These are phyloP conservation scores for Podarcis raffonei DNA, from an alignment of 2,113 vertebrate genomes.

Conservation along the genomic window DNA sequence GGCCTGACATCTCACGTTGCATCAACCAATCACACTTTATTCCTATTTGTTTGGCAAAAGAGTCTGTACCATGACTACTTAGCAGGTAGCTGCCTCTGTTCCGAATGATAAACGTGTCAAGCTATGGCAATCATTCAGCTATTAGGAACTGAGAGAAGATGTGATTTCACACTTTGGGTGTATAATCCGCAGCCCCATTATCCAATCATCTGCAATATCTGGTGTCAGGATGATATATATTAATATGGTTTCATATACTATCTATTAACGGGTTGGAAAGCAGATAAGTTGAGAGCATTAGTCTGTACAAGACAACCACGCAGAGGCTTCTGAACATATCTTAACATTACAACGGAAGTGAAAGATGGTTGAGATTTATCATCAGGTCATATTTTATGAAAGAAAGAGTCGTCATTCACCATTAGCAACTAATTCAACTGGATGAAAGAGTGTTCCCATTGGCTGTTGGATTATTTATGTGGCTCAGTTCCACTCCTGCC, in stretches of 20 bases:
- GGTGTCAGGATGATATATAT: not conserved
- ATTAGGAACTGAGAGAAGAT: not conserved
- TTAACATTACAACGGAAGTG: not conserved
- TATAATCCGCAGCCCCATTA: not conserved
- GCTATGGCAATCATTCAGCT: not conserved
- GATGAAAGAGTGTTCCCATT: no score
- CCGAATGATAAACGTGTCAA: not conserved
- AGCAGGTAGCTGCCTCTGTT: fast-evolving
- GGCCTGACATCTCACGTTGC: not conserved
- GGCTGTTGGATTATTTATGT: not conserved
- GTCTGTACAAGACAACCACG: not conserved
- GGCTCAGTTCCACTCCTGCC: not conserved
- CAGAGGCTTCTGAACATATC: not conserved
- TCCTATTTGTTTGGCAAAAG: not conserved
- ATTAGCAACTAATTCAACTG: not conserved
- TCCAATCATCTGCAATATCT: fast-evolving
- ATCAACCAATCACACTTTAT: not conserved
- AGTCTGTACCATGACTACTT: fast-evolving
- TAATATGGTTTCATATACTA: not conserved
- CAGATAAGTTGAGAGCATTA: not conserved
- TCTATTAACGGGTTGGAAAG: not conserved
- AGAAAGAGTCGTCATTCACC: not conserved
- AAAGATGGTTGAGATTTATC: constrained; percentile 15
- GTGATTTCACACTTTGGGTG: not conserved
- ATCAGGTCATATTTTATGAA: not conserved